Conservation (phyloP, 2,113 vertebrate genomes). For the Athene noctua region DNA sequence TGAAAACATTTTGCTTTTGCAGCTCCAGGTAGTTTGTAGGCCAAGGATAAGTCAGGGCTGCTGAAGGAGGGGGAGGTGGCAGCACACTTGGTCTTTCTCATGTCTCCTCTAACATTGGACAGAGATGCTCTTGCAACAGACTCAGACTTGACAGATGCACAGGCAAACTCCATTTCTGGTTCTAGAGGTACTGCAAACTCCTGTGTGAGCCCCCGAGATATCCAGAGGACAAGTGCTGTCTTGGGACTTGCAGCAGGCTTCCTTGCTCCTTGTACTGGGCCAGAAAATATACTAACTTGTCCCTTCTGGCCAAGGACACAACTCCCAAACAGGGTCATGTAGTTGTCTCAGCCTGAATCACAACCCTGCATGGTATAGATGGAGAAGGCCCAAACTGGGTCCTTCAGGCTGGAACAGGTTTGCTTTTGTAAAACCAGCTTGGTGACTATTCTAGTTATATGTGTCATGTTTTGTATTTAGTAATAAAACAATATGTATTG, state of each 20-base stretch:
- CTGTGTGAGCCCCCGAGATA: background rate
- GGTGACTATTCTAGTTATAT: background rate
- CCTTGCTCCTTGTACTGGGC: background rate
- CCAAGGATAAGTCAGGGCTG: background rate
- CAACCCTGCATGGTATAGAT: background rate
- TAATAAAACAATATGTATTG: background rate
- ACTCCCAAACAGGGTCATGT: background rate
- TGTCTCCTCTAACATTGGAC: background rate
- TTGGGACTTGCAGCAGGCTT: background rate
- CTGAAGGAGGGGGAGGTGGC: background rate
- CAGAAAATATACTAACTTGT: background rate
- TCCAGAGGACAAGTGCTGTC: background rate
- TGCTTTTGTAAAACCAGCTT: background rate
- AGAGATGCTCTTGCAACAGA: background rate
- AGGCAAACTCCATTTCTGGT: background rate
- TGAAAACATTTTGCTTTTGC: background rate
- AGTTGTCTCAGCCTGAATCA: background rate
- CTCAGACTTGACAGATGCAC: accelerated
- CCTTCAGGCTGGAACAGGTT: background rate
- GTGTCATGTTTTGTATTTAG: background rate
- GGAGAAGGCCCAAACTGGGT: background rate
- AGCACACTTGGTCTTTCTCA: background rate
- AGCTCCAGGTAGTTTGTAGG: background rate
- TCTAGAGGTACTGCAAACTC: background rate
- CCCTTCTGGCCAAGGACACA: background rate